A percentile compares a stretch with the other conserved stretches of the same genome.
phyloP scores from a whole-genome alignment of 2,113 vertebrate genomes.

The Upupa epops region DNA sequence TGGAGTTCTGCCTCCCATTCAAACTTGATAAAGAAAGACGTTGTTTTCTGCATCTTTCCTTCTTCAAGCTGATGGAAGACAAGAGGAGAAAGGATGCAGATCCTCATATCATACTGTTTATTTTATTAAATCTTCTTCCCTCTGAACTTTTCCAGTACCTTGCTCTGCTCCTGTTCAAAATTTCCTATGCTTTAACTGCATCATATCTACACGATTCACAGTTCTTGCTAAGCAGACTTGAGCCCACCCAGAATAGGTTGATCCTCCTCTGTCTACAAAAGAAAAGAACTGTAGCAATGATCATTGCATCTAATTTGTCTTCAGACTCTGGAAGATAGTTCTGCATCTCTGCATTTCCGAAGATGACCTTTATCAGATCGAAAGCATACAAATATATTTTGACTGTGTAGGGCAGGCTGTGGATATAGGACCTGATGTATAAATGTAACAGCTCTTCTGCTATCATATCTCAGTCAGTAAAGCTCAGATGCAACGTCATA shows the following conservation, averaged over 20 bases:
- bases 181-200: not conserved
- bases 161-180: not conserved
- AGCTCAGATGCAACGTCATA: not conserved
- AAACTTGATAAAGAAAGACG: not conserved
- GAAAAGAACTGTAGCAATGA: slow-evolving; percentile 11
- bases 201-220: not conserved
- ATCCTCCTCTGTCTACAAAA: not conserved
- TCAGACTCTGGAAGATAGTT: slow-evolving; percentile 7
- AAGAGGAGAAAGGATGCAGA: not conserved
- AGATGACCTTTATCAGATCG: slow-evolving; percentile 46
- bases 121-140: not conserved
- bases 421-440: not conserved
- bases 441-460: not conserved
- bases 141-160: not conserved
- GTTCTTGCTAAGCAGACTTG: not conserved
- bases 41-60: not conserved
- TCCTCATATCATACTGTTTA: not conserved
- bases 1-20: not conserved
- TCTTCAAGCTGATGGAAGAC: not conserved
- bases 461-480: not conserved
- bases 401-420: not conserved
- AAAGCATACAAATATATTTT: slow-evolving; percentile 13
- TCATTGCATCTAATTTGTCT: slow-evolving; percentile 6
- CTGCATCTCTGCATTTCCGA: slow-evolving; percentile 31
- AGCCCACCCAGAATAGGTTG: not conserved